Base-by-base conservation (phyloP, 2,888 invertebrate species). In the Leptopilina myrica region DNA sequence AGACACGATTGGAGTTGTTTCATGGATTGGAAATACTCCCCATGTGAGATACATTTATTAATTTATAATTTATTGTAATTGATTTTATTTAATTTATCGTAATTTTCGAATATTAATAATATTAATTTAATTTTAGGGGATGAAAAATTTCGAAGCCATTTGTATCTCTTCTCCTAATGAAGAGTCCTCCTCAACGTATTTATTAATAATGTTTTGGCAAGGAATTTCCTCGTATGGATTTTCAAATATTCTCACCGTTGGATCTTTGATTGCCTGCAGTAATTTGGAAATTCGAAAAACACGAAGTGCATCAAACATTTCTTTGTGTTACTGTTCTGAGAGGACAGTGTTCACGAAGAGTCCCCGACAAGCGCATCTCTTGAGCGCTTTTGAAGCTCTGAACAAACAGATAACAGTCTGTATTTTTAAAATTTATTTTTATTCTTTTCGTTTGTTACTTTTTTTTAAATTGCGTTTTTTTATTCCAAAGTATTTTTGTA, bases 1-100 rank as follows among this genome's bases (percentile, higher is more conserved):
- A 82, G 97, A 97, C 91, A 94, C 95, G 11, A 93, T 95, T 5
- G 97, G 96, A 1, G 86, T 96, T 3, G 93, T 96, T 62, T 93
- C 95, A 40, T 90, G 92, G 79, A 92, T 95, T 59, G 93, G 93
- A 82, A 93, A 93, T 40, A 89, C 92, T 43, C 92, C 91, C 40
- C 88, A 91, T 80, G 92, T 92, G 84, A 89, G 20, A 20, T 1
- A 33, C 3, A 33, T 33, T 33, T 33, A 3, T 33, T 2, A 33
- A 33, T 33, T 33, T 33, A 33, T 20, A 20, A 20, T 3, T 33
- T n/a, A n/a, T n/a, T 33, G 3, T 33, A 33, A 33, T 33, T 33
- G 20, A 20, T 20, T 20, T 20, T 20, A 20, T 20, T 62, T 76
- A 15, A 53, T 14, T 43, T 8, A 62, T 33, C 65, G 8, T 1